Base-by-base conservation (phyloP, 1,140 invertebrate species). In the Trichogramma pretiosum region DNA sequence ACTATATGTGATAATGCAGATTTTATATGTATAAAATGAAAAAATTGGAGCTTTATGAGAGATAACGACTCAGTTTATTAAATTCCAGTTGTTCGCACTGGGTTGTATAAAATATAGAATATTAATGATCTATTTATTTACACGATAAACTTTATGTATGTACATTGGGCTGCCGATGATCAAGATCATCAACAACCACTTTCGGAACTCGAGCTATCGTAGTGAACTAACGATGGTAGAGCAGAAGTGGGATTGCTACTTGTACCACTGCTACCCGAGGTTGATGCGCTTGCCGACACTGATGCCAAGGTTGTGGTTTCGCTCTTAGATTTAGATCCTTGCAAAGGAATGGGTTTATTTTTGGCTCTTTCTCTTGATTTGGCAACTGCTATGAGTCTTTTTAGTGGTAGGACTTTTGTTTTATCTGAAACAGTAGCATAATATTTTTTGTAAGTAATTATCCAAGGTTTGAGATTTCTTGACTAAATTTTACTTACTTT, bases 131-230 rank as follows among this genome's bases (percentile, higher is more conserved):
- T 28, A 11, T 28, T 28, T 28, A 11, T 28, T 28, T 28, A 28
- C 24, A 11, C 11, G 24, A 11, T 28, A 28, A 28, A 28, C 11
- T 32, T 57, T 53, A 56, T 14, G 46, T 55, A 55, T 58, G 47
- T 60, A 64, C 48, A 60, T 49, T 16, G 26, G 2, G 22, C 37
- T 11, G 8, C 7, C 8, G 17, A 14, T 24, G n/a, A 46, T 47
- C 34, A 37, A 54, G 30, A 52, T 49, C 38, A 39, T 16, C 69
- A 69, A n/a, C 48, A 52, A 50, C 70, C 65, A 47, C 57, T 69
- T 37, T 71, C 68, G 4, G 65, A 67, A 49, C 65, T 69, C 19
- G 67, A 67, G 48, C 54, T 62, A 47, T 65, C 67, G 18, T 72
- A 70, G 50, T 59, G 66, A 9, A 71, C 70, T 18, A 72, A 51